Percentiles rank a stretch among this genome's conserved stretches.
phyloP scores from a whole-genome alignment of 2,113 vertebrate genomes.

The Zapornia atra region DNA sequence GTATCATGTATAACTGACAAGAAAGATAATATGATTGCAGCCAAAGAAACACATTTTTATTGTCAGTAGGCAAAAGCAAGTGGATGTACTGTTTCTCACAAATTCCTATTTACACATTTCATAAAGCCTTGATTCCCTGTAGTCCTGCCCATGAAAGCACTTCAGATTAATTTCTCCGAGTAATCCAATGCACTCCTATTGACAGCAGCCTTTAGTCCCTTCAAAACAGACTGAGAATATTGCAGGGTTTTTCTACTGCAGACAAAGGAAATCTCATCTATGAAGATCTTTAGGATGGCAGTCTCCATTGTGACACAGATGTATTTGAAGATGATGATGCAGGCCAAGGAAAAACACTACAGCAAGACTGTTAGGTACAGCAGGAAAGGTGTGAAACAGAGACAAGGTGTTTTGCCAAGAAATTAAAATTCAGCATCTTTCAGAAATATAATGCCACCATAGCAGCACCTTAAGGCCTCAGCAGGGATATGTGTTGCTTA shows the following conservation, averaged over 20 bases:
- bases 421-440: neutral
- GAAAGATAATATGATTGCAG: neutral
- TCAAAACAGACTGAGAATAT: neutral
- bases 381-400: neutral
- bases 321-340: neutral
- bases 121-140: neutral
- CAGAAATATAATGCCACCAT: neutral
- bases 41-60: neutral
- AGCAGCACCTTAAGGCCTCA: neutral
- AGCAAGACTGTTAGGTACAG: neutral
- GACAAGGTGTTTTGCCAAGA: neutral
- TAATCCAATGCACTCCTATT: neutral
- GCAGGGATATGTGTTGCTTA: neutral
- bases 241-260: neutral
- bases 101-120: slow-evolving; percentile 17
- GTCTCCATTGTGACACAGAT: neutral
- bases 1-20: neutral
- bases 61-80: neutral
- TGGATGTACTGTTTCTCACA: neutral
- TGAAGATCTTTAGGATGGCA: neutral
- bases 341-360: neutral
- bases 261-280: neutral
- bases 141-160: neutral
- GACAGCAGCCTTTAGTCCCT: neutral
- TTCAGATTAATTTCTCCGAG: neutral